A percentile compares a stretch with the other conserved stretches of the same genome.
Evolutionary conservation across 2,797 vertebrate genomes (phyloP).

Genomic region (Myripristis jacobus): DNA sequence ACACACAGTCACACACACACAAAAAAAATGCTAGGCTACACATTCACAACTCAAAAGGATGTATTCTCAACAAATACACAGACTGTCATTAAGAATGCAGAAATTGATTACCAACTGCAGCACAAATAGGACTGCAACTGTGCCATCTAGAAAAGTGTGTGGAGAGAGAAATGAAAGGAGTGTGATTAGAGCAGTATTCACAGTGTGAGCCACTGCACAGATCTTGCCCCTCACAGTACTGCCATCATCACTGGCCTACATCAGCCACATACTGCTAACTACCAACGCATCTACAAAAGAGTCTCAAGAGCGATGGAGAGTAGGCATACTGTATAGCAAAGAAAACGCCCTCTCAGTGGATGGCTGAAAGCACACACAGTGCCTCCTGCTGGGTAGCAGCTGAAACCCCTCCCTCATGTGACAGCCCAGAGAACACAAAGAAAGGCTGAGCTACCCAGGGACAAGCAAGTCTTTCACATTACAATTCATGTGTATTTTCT

Average conservation of each 20-base stretch:
- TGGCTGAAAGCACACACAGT: conserved; percentile 68
- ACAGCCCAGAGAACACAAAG: conserved; percentile 53
- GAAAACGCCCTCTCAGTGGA: conserved; percentile 58
- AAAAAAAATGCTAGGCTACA: conserved; percentile 49
- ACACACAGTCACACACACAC: conserved; percentile 62
- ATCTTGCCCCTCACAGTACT: conserved; percentile 1
- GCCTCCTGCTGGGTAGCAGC: conserved; percentile 80
- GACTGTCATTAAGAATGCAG: conserved; percentile 35
- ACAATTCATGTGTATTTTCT: conserved; percentile 50
- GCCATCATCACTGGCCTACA: conserved; percentile 32
- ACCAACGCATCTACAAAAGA: conserved; percentile 39
- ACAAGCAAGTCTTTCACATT: conserved; percentile 48
- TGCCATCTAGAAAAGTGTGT: conserved; percentile 7
- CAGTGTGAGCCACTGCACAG: neutral
- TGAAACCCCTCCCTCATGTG: conserved; percentile 67
- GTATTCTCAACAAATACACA: conserved; percentile 45
- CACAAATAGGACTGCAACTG: conserved; percentile 5
- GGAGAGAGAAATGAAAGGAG: conserved; percentile 23
- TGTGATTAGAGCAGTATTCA: conserved; percentile 14
- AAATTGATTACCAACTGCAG: conserved; percentile 40
- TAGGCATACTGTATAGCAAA: conserved; percentile 44
- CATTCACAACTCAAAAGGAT: conserved; percentile 47
- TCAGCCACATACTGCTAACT: conserved; percentile 1
- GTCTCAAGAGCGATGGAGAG: conserved; percentile 58
- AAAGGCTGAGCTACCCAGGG: conserved; percentile 41